Evolutionary conservation across 1,140 invertebrate genomes (phyloP).

Genomic region (Bactericera cockerelli): DNA sequence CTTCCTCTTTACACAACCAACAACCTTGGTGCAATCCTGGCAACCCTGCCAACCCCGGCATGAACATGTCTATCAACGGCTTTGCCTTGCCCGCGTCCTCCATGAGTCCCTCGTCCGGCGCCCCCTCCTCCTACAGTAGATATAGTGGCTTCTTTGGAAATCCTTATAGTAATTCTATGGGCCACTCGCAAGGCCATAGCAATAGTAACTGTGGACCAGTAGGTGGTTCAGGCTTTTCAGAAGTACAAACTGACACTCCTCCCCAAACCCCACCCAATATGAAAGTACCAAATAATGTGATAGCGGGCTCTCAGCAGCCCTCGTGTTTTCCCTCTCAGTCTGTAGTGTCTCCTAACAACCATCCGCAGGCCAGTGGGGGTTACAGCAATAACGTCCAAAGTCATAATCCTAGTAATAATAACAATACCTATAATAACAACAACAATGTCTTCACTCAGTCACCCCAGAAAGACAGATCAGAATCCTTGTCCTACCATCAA

Average conservation of each 20-base stretch:
- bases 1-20: slow-evolving; percentile 33
- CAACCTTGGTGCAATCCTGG: slow-evolving; percentile 20
- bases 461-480: slow-evolving; percentile 16
- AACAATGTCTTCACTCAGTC: slow-evolving; percentile 14
- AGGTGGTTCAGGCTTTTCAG: slow-evolving; percentile 46
- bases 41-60: slow-evolving; percentile 14
- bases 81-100: slow-evolving; percentile 33
- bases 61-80: slow-evolving; percentile 27
- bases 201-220: not conserved
- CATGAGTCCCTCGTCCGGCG: slow-evolving; percentile 31
- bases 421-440: slow-evolving; percentile 3
- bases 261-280: slow-evolving; percentile 83
- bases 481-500: slow-evolving; percentile 14
- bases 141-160: slow-evolving; percentile 32
- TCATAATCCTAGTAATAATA: not conserved
- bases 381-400: not conserved
- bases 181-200: slow-evolving; percentile 8
- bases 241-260: slow-evolving; percentile 77
- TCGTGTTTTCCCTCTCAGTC: slow-evolving; percentile 1
- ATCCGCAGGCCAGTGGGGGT: not conserved
- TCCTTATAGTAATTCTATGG: slow-evolving; percentile 9
- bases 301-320: not conserved
- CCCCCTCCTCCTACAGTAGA: slow-evolving; percentile 31
- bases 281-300: slow-evolving; percentile 54
- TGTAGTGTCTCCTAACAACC: not conserved